Conservation (phyloP, 2,113 vertebrate species). For the Uria aalge region DNA sequence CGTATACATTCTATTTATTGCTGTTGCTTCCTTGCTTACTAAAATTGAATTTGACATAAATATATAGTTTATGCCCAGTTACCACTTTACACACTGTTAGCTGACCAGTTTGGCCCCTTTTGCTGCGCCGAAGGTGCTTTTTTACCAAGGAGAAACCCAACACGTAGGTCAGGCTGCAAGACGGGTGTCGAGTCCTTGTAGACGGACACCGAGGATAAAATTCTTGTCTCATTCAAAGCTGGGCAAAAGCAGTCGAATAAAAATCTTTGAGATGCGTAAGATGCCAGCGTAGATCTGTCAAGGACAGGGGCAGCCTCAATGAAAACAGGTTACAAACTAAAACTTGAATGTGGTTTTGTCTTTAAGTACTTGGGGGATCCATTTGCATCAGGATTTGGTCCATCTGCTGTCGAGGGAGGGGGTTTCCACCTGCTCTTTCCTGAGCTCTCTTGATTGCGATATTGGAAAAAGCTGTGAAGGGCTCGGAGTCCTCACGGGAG, state of each 20-base stretch:
- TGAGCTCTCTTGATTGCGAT: neutral
- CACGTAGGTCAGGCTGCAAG: neutral
- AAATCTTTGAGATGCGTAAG: neutral
- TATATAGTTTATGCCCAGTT: neutral
- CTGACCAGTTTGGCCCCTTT: neutral
- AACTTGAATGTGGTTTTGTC: neutral
- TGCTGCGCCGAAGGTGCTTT: neutral
- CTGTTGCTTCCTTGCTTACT: neutral
- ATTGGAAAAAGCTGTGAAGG: neutral
- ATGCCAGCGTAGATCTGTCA: accelerated
- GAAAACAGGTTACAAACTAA: accelerated
- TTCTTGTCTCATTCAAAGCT: neutral
- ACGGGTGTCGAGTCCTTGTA: accelerated
- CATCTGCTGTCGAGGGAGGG: accelerated
- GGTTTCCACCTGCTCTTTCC: neutral
- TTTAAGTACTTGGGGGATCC: neutral
- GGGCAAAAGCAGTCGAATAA: neutral
- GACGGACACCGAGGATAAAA: neutral
- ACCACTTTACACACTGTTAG: accelerated
- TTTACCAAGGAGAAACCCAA: neutral
- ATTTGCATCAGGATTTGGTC: neutral
- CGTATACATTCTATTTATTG: neutral
- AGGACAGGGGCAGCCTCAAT: accelerated
- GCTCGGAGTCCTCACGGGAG: neutral
- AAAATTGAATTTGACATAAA: neutral